Evolutionary conservation across 2,888 invertebrate genomes (phyloP).

Genomic region (Hydriomena furcata): DNA sequence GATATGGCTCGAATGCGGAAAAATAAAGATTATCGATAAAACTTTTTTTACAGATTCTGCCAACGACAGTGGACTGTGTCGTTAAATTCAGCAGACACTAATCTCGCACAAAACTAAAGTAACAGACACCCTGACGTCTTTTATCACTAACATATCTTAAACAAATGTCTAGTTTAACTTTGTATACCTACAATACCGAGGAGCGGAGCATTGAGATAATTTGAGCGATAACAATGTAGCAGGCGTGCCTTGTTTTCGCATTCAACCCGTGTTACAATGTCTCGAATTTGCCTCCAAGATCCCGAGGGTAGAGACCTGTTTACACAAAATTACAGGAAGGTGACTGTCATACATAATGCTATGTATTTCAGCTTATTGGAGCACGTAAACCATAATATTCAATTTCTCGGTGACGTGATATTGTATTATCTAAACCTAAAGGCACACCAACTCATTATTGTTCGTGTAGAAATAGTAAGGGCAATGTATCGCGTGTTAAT

Average conservation of each 20-base stretch:
- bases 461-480: constrained; percentile 6
- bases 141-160: constrained; percentile 26
- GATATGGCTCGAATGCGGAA: neutral
- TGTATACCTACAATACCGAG: constrained; percentile 33
- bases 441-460: neutral
- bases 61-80: too few relatives aligned
- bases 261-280: constrained; percentile 53
- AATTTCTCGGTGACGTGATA: constrained; percentile 22
- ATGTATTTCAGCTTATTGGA: constrained; percentile 36
- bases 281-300: constrained; percentile 48
- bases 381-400: constrained; percentile 27
- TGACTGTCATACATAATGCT: constrained; percentile 33
- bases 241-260: constrained; percentile 50
- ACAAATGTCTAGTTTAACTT: constrained; percentile 31
- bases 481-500: constrained; percentile 14
- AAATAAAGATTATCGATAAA: too few relatives aligned
- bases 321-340: constrained; percentile 54
- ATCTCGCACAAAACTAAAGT: too few relatives aligned
- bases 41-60: too few relatives aligned
- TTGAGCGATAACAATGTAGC: constrained; percentile 51
- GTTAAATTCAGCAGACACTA: too few relatives aligned
- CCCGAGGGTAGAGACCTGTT: constrained; percentile 49
- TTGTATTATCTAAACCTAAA: constrained; percentile 13
- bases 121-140: constrained; percentile 6
- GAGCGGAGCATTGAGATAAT: constrained; percentile 48